These are phyloP conservation scores for Cheilosia scutellata DNA, from an alignment of 2,888 invertebrate genomes.

Conservation along the genomic window DNA sequence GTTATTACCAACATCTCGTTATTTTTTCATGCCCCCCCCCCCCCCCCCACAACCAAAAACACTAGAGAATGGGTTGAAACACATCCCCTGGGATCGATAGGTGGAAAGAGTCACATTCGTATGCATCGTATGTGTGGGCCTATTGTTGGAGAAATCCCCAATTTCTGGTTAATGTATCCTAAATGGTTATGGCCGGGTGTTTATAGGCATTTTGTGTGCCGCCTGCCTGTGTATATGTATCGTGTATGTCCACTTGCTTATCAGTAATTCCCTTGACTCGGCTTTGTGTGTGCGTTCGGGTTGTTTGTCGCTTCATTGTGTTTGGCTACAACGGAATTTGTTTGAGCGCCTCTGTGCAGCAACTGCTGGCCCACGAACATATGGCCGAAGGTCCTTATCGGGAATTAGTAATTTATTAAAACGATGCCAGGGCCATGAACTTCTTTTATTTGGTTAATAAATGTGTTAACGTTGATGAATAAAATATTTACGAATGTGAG, in stretches of 20 bases:
- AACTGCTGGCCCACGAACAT: constrained; percentile 46
- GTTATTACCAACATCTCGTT: constrained; percentile 67
- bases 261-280: constrained; percentile 38
- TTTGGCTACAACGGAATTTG: constrained; percentile 30
- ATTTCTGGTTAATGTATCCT: constrained; percentile 73
- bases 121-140: constrained; percentile 67
- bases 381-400: constrained; percentile 71
- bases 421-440: constrained; percentile 66
- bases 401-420: constrained; percentile 75
- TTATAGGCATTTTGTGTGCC: constrained; percentile 30
- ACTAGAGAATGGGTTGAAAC: not conserved
- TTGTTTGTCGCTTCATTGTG: constrained; percentile 43
- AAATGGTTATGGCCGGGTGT: constrained; percentile 71
- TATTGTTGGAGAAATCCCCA: constrained; percentile 71
- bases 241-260: constrained; percentile 26
- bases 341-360: constrained; percentile 25
- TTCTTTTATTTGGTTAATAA: constrained; percentile 73
- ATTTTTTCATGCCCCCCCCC: constrained; percentile 58
- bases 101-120: constrained; percentile 56
- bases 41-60: constrained; percentile 29
- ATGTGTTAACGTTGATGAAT: constrained; percentile 75
- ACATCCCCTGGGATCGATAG: constrained; percentile 15
- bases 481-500: constrained; percentile 73
- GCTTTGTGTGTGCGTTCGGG: constrained; percentile 1
- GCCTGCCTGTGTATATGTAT: not conserved